Evolutionary conservation across 2,888 invertebrate genomes (phyloP).

Genomic region (Dryomyza anilis): DNA sequence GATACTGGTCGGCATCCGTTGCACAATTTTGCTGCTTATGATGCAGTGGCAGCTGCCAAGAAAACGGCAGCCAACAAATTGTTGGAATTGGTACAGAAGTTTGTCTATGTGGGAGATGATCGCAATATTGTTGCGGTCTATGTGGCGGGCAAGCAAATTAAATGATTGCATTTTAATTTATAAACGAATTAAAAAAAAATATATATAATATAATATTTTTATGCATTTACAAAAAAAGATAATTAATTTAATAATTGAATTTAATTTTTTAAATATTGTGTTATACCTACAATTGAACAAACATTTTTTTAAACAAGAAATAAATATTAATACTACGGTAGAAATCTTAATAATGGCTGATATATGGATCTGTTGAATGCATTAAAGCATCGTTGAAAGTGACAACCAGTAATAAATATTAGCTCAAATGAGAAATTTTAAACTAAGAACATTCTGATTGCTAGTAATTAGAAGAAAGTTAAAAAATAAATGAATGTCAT

Average conservation of each 20-base stretch:
- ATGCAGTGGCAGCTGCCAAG: constrained; percentile 33
- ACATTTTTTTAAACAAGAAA: no score
- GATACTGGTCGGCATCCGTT: constrained; percentile 68
- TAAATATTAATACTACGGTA: no score
- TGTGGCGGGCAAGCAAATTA: constrained; percentile 72
- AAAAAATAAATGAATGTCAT: no score
- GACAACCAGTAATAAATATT: no score
- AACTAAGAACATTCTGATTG: no score
- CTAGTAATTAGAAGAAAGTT: no score
- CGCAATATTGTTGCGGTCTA: constrained; percentile 79
- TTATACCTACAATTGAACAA: background rate
- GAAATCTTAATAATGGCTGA: no score
- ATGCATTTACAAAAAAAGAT: background rate
- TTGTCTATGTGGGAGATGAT: constrained; percentile 81
- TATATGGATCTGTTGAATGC: no score
- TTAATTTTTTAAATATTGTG: background rate
- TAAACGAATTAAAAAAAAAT: background rate
- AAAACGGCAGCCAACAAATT: constrained; percentile 61
- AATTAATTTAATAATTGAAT: constrained; percentile 14
- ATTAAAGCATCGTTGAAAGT: no score
- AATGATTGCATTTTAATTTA: constrained; percentile 32
- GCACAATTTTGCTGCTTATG: constrained; percentile 61
- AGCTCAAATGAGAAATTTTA: no score
- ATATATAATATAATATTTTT: no score
- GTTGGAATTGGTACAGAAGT: constrained; percentile 72